Evolutionary conservation across 1,140 invertebrate species (phyloP), one percentile per base, ranked within the genome.

Genomic region (Listronotus bonariensis): DNA sequence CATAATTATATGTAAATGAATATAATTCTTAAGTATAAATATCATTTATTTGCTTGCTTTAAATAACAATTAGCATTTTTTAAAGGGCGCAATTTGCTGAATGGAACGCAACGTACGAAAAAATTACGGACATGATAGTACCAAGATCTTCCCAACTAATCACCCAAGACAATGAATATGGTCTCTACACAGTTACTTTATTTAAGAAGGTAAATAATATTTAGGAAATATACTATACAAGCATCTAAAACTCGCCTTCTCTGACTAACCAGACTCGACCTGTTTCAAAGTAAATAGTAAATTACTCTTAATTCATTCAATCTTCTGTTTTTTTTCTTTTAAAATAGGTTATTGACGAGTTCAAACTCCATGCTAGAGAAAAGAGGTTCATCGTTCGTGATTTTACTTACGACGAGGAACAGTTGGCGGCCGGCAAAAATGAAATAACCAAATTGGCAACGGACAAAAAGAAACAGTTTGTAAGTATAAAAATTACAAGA

Each of bases 401-500:
- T 76, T 99, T 99, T 80, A 91, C 87, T 11, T 99, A 99, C 82
- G 97, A 98, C 82, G 97, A 99, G 82, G 92, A 96, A 71, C 93
- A 98, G 78, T 82, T 99, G 70, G 90, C 91, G 40, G 95, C 95
- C 75, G 97, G 97, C 69, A 97, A 97, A 82, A 97, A 92, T 82
- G 96, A 99, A 85, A 92, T 98, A 72, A 96, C 93, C 53, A 97
- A 97, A 77, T 84, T 99, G 49, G 93, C 96, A 56, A 96, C 93
- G 55, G 96, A 99, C 79, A 98, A 99, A 82, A 98, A 98, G 84
- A 97, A 98, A 78, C 96, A 99, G 82, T 98, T 97, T 83, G 92
- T 93, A 83, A 87, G 88, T 54, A n/a, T n/a, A n/a, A n/a, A n/a
- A n/a, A n/a, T n/a, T n/a, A n/a, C n/a, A n/a, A n/a, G n/a, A n/a